Base-by-base conservation (phyloP, 2,113 vertebrate species). In the Proterorhinus semilunaris region DNA sequence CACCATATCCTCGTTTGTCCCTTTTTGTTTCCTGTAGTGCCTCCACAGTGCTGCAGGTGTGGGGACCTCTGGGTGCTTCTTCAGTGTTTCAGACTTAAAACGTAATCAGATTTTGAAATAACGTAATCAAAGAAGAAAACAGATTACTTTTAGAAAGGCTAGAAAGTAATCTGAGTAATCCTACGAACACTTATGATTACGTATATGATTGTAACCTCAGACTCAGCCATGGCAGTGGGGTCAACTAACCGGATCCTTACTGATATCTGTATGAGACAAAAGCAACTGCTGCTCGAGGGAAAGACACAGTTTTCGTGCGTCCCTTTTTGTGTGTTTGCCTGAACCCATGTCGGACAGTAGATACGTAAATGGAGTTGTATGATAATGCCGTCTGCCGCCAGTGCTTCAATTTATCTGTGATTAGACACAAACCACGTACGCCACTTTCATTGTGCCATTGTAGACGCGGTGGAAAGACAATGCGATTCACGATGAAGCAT, bases 341-440 rank as follows among this genome's bases (percentile, higher is more conserved):
- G 71, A 1, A 27, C 75, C 71, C 79, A 67, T 27, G 82, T 74
- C 79, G 75, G 69, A 80, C 79, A 74, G 70, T 53, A 83, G 81
- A 89, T 82, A 75, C 88, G 86, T 80, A 86, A 83, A 76, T 50
- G 1, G 83, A 85, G 80, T 78, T 10, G 44, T 61, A 74, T 68
- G 76, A 81, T 81, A 86, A 84, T 82, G 84, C 72, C 77, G 75
- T 80, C 84, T 79, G 71, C 86, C 62, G 13, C 69, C 69, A 72
- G 76, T 68, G 71, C 76, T 85, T 81, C 75, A 82, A 80, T 88
- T 88, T 63, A 83, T 79, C 71, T 79, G 79, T 82, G 86, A 89
- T 87, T 81, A 83, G 75, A 85, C 69, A 71, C n/a, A 69, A 70
- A 75, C 64, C 73, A 78, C 76, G 66, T 76, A 78, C 76, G 62